Evolutionary conservation across 2,888 invertebrate genomes (phyloP).

Genomic region (Dryomyza anilis): DNA sequence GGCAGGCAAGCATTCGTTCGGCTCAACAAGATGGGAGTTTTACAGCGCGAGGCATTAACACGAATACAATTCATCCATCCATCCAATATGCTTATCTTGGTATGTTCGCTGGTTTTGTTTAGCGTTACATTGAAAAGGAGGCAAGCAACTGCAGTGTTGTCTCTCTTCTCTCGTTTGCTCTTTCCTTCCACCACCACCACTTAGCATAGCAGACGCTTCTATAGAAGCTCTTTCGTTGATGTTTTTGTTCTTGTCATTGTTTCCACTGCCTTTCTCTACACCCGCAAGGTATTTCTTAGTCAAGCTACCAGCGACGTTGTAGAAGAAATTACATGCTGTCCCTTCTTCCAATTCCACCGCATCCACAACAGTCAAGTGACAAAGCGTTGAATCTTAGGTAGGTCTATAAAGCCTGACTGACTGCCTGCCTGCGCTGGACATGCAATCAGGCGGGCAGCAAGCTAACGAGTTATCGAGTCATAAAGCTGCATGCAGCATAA

Average conservation of each 20-base stretch:
- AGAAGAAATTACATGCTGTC: too few species aligned
- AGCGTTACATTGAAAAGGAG: neutral
- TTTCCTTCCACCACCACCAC: neutral
- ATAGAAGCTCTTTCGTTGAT: neutral
- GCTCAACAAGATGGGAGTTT: neutral
- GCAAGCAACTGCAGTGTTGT: constrained; percentile 22
- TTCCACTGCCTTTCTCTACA: constrained; percentile 4
- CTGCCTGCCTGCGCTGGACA: too few species aligned
- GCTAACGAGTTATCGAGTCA: too few species aligned
- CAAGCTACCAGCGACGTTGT: too few species aligned
- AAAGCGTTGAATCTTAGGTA: too few species aligned
- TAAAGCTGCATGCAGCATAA: too few species aligned
- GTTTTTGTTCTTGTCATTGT: neutral
- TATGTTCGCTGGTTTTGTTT: too few species aligned
- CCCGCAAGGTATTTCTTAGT: constrained; percentile 18
- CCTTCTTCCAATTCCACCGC: too few species aligned
- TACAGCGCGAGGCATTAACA: neutral
- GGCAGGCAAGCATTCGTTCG: neutral
- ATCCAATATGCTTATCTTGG: neutral
- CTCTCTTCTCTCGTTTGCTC: too few species aligned
- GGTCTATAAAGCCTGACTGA: too few species aligned
- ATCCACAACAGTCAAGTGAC: too few species aligned
- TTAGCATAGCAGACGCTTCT: neutral
- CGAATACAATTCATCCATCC: neutral
- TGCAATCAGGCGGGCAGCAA: too few species aligned